These are phyloP conservation scores for Microcebus jonahi DNA, from an alignment of 2,113 vertebrate species.

Conservation along the genomic window DNA sequence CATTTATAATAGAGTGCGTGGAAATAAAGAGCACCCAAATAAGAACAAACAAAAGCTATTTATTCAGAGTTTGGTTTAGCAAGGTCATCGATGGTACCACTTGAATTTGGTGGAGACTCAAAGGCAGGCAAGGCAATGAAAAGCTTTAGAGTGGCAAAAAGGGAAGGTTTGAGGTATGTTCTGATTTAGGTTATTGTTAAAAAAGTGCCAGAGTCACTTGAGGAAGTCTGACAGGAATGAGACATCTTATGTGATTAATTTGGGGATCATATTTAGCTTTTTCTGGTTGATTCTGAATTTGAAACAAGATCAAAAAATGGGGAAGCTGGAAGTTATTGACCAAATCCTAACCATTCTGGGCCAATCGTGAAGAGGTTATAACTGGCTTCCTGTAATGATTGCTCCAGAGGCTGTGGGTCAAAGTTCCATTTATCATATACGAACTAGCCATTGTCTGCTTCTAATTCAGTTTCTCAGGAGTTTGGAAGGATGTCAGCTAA, in stretches of 20 bases:
- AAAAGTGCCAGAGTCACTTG: not conserved
- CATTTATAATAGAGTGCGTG: not conserved
- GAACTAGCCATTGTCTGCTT: not conserved
- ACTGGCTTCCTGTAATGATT: not conserved
- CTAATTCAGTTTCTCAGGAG: not conserved
- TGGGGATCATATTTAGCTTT: not conserved
- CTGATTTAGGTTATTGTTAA: not conserved
- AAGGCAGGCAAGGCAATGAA: not conserved
- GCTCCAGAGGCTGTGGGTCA: not conserved
- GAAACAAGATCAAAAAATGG: not conserved
- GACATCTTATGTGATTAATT: not conserved
- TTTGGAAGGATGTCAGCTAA: not conserved
- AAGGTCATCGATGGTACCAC: not conserved
- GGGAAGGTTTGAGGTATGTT: not conserved
- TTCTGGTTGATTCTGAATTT: not conserved
- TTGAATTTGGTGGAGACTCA: not conserved
- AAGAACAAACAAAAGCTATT: not conserved
- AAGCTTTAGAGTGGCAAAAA: not conserved
- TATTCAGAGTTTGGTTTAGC: not conserved
- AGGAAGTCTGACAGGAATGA: not conserved
- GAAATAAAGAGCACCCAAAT: not conserved
- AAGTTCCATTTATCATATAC: not conserved
- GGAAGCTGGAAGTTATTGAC: not conserved
- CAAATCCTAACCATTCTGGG: not conserved
- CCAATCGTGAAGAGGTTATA: not conserved